A percentile compares a stretch with the other conserved stretches of the same genome.
phyloP scores from a whole-genome alignment of 2,113 vertebrate species.

The Neogobius melanostomus region DNA sequence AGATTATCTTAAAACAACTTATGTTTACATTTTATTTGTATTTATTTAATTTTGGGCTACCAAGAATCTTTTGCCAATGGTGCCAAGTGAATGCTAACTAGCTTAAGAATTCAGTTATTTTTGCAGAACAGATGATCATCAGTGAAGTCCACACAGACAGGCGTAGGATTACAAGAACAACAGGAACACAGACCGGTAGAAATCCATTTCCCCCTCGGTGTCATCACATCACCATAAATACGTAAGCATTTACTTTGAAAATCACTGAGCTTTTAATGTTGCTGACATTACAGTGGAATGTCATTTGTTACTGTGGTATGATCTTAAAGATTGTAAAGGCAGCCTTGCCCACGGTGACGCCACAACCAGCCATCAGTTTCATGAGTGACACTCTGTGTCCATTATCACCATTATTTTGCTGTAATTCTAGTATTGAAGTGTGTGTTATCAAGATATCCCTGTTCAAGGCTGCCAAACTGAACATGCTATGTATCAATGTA shows the following conservation, averaged over 20 bases:
- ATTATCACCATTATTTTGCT: slow-evolving; percentile 11
- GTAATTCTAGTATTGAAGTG: slow-evolving; percentile 5
- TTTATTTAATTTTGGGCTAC: slow-evolving; percentile 79
- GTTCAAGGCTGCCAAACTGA: slow-evolving; percentile 57
- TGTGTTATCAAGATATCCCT: slow-evolving; percentile 21
- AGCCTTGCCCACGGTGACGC: slow-evolving; percentile 58
- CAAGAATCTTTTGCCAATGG: slow-evolving; percentile 96
- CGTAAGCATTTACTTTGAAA: slow-evolving; percentile 46
- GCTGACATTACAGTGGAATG: slow-evolving; percentile 58
- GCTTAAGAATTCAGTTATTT: slow-evolving; percentile 91
- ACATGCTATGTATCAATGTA: slow-evolving; percentile 32
- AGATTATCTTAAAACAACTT: slow-evolving; percentile 90
- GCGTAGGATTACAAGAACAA: slow-evolving; percentile 74
- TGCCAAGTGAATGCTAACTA: slow-evolving; percentile 99
- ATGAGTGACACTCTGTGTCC: slow-evolving; percentile 22
- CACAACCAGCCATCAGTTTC: slow-evolving; percentile 17
- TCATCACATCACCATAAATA: slow-evolving; percentile 45
- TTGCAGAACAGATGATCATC: slow-evolving; percentile 98
- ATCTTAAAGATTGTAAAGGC: slow-evolving; percentile 66
- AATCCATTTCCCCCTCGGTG: slow-evolving; percentile 48
- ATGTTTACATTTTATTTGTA: slow-evolving; percentile 84
- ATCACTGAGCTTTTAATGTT: slow-evolving; percentile 35
- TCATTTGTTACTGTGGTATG: slow-evolving; percentile 46
- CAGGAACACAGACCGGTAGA: slow-evolving; percentile 60
- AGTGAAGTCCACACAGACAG: slow-evolving; percentile 82